Base-by-base conservation (phyloP, 2,113 vertebrate species). In the Xenopus tropicalis region DNA sequence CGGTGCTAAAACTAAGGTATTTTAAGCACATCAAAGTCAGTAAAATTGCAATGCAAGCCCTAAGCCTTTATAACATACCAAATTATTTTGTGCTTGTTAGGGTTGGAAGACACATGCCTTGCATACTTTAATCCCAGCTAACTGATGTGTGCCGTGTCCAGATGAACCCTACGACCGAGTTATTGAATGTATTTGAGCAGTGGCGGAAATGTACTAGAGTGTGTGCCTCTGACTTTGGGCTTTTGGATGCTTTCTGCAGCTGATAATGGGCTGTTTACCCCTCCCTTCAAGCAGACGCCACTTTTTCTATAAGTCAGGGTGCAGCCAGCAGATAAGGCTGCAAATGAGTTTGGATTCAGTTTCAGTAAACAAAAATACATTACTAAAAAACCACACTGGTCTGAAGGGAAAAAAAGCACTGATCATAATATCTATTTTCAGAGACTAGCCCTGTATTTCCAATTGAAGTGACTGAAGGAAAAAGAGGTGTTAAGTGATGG, bases 301-400 rank as follows among this genome's bases (percentile, higher is more conserved):
- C 58, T 66, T 67, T 48, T 59, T 23, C 43, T 14, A 58, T 46
- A 46, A 23, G 29, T 59, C 63, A 61, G 64, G 43, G 57, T 69
- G 66, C 58, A 61, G 72, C 58, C 21, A 16, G n/a, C 21, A 75
- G 73, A 74, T 75, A 75, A 75, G 25, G 20, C 73, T 54, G 57
- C 43, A 61, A 67, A 51, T 43, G 37, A 73, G 71, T 62, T 52
- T 12, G 37, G 51, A 72, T 42, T 63, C 46, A 44, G 70, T 59
- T 59, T 61, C 56, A 37, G 23, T 61, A 69, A 54, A 44, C 58
- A 69, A 9, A 69, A 61, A 48, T 37, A 21, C 14, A 67, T 61
- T 42, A 11, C 56, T 29, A 22, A 48, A 67, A 69, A 48, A 24
- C 13, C 56, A 46, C 54, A 14, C 10, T 54, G 61, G 14, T 22